Evolutionary conservation across 2,113 vertebrate species (phyloP).

Genomic region (Sorex fumeus): DNA sequence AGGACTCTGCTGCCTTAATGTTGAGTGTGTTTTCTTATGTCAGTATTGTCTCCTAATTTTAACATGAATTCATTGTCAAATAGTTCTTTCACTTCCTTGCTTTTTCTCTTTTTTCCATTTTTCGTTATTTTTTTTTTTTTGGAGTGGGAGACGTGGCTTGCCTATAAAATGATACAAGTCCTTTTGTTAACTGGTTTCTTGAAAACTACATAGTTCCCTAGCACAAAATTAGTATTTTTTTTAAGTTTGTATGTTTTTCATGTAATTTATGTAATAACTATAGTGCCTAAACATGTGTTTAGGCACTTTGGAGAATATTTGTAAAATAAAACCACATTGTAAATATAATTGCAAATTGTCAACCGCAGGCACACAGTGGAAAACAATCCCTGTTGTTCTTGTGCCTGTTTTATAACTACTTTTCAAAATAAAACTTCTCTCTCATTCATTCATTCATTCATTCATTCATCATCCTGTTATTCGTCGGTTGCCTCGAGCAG

Average conservation of each 20-base stretch:
- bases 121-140: too few species aligned
- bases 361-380: slow-evolving; percentile 61
- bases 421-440: slow-evolving; percentile 85
- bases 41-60: slow-evolving; percentile 74
- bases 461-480: too few species aligned
- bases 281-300: slow-evolving; percentile 60
- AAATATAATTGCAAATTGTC: not conserved
- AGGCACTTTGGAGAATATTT: slow-evolving; percentile 57
- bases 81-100: not conserved
- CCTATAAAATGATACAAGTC: slow-evolving; percentile 34
- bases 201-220: slow-evolving; percentile 43
- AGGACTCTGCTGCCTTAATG: slow-evolving; percentile 49
- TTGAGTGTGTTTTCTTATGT: slow-evolving; percentile 69
- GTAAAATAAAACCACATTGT: slow-evolving; percentile 56
- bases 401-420: slow-evolving; percentile 74
- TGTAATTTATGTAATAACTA: slow-evolving; percentile 25
- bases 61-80: slow-evolving; percentile 69
- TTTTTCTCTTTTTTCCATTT: not conserved
- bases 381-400: slow-evolving; percentile 77
- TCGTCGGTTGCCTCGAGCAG: too few species aligned
- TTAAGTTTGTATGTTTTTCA: slow-evolving; percentile 61
- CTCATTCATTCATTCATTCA: too few species aligned
- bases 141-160: not conserved
- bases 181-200: slow-evolving; percentile 49
- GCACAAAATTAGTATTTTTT: not conserved